Percentiles rank a stretch among this genome's conserved stretches.
These are phyloP conservation scores for Brachyhypopomus gauderio DNA, from an alignment of 2,113 vertebrate species.

Conservation along the genomic window DNA sequence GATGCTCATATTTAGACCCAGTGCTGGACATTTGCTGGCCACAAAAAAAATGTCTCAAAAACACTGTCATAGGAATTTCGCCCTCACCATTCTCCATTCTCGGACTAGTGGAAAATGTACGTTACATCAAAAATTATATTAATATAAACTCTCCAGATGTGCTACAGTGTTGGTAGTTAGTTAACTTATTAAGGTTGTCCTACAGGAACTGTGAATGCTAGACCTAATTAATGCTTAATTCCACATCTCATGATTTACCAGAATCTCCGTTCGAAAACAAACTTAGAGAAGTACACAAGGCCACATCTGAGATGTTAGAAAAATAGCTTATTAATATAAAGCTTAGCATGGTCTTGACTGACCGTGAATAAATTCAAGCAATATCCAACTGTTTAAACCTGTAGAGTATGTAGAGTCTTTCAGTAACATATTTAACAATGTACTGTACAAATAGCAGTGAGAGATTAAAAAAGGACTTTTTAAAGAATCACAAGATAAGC, in stretches of 20 bases:
- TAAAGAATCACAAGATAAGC: not conserved
- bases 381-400: not conserved
- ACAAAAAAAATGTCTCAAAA: too few relatives aligned
- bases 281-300: not conserved
- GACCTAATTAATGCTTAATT: not conserved
- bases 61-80: too few relatives aligned
- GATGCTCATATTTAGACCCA: too few relatives aligned
- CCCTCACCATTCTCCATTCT: too few relatives aligned
- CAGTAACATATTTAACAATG: not conserved
- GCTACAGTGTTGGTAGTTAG: too few relatives aligned
- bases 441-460: not conserved
- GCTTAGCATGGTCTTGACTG: not conserved
- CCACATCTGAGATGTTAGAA: not conserved
- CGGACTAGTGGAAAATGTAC: too few relatives aligned
- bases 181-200: too few relatives aligned
- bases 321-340: not conserved
- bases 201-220: not conserved
- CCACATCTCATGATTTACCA: not conserved
- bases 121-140: too few relatives aligned
- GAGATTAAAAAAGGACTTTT: not conserved
- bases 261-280: not conserved
- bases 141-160: too few relatives aligned
- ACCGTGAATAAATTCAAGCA: not conserved
- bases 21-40: too few relatives aligned
- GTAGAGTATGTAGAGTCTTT: not conserved